A percentile compares a stretch with the other conserved stretches of the same genome.
Evolutionary conservation across 92 coral and sea anemone species (phyloP).

Genomic region (Zoanthus gigantus): DNA sequence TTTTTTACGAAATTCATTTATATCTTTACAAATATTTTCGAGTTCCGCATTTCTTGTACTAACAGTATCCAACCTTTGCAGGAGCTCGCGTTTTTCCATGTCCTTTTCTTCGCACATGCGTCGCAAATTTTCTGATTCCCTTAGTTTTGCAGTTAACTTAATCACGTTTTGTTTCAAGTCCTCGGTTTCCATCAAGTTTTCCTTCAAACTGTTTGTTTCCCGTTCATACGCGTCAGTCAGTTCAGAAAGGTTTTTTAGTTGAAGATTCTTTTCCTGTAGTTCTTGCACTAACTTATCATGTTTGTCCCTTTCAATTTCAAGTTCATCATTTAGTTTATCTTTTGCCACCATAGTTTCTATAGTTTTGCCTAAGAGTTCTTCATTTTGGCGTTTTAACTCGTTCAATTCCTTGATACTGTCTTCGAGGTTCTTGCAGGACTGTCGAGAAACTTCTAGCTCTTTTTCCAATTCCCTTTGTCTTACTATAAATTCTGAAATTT

Average conservation of each 20-base stretch:
- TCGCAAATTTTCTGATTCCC: constrained; percentile 72
- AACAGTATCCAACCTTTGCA: constrained; percentile 50
- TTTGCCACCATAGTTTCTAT: constrained; percentile 54
- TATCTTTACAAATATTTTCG: constrained; percentile 62
- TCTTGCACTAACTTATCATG: constrained; percentile 43
- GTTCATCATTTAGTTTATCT: constrained; percentile 44
- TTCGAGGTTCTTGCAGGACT: constrained; percentile 49
- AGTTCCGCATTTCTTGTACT: constrained; percentile 73
- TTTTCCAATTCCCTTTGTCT: constrained; percentile 60
- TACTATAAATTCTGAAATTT: constrained; percentile 10
- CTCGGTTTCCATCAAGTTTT: constrained; percentile 69
- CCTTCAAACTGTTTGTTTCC: constrained; percentile 58
- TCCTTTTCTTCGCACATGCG: constrained; percentile 62
- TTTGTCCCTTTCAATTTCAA: constrained; percentile 59
- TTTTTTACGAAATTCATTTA: constrained; percentile 51
- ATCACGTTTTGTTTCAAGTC: constrained; percentile 77
- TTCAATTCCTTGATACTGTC: constrained; percentile 52
- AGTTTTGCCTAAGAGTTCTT: constrained; percentile 46
- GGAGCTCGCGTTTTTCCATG: constrained; percentile 49
- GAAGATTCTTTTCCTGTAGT: constrained; percentile 52
- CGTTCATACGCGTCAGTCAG: constrained; percentile 35
- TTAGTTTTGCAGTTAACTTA: constrained; percentile 73
- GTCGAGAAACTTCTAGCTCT: constrained; percentile 45
- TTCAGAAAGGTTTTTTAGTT: constrained; percentile 44
- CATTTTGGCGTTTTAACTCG: constrained; percentile 48